Base-by-base conservation (phyloP, 2,113 vertebrate species). In the Apeltes quadracus region DNA sequence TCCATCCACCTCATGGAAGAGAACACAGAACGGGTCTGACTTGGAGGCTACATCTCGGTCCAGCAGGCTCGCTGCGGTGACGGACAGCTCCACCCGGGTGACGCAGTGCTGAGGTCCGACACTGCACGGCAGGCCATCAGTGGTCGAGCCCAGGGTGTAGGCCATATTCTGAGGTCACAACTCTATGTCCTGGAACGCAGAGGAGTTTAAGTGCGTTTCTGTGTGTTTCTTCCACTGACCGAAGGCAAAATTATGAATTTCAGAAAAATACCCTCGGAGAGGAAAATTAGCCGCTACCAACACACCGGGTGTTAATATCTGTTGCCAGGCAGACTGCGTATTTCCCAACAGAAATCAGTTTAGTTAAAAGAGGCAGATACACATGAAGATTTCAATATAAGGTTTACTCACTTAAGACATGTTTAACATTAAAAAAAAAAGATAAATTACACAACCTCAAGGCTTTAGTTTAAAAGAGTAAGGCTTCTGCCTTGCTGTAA, bases 41-140 rank as follows among this genome's bases (percentile, higher is more conserved):
- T 99, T 99, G 84, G 98, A 99, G 50, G 98, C 96, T 75, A 99
- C 96, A 7, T 99, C 98, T 41, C 97, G 93, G 87, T 99, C 98
- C 82, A 99, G 94, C 43, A 99, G 95, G 87, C 87, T 98, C 46
- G 95, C 87, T 32, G 96, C 96, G 0, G 94, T 95, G 66, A 99
- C 91, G 0, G 98, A 99, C 61, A 99, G 38, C 88, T 99, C 98
- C 0, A 99, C 97, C 74, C 94, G 95, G 81, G 96, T 98, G 84
- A 97, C 87, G 0, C 96, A 98, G 88, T 95, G 96, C 88, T 96
- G 95, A 78, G 96, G 83, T 54, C 93, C 93, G 0, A 95, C 16
- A 0, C 79, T 82, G 44, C 95, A 93, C 23, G 84, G 87, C 53
- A 83, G 83, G 10, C 85, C 81, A 0, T 48, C 88, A 0, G 90